Evolutionary conservation across 2,113 vertebrate genomes (phyloP).

Genomic region (Microcebus jonahi): DNA sequence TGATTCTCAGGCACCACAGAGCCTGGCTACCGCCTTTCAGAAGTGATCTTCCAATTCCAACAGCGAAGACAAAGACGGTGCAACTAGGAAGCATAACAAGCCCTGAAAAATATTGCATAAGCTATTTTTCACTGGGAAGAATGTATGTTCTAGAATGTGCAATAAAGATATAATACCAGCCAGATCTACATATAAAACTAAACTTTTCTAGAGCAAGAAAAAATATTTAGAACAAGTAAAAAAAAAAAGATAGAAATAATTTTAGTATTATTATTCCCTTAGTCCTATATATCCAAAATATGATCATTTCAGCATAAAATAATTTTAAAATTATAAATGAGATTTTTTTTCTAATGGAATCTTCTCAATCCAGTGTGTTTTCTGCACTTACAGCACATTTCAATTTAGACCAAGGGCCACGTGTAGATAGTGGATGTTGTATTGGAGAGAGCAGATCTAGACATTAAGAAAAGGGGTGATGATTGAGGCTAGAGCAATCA

Average conservation of each 20-base stretch:
- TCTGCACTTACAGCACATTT: background rate
- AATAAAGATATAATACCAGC: background rate
- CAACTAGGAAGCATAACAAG: background rate
- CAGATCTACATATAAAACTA: background rate
- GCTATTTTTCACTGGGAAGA: background rate
- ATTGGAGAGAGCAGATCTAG: background rate
- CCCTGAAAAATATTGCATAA: background rate
- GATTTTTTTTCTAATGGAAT: background rate
- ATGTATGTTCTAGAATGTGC: background rate
- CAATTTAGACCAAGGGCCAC: background rate
- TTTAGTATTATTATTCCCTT: background rate
- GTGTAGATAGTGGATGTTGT: background rate
- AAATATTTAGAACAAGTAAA: background rate
- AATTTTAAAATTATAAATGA: background rate
- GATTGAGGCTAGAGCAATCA: background rate
- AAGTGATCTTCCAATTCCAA: background rate
- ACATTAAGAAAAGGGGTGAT: background rate
- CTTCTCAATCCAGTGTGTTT: background rate
- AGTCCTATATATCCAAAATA: background rate
- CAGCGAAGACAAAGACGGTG: background rate
- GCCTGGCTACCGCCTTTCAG: rapidly evolving
- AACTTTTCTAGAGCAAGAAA: background rate
- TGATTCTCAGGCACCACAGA: background rate
- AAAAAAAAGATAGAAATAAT: background rate
- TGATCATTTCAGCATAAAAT: background rate